Evolutionary conservation across 2,113 vertebrate species (phyloP).

Genomic region (Argyrosomus japonicus): DNA sequence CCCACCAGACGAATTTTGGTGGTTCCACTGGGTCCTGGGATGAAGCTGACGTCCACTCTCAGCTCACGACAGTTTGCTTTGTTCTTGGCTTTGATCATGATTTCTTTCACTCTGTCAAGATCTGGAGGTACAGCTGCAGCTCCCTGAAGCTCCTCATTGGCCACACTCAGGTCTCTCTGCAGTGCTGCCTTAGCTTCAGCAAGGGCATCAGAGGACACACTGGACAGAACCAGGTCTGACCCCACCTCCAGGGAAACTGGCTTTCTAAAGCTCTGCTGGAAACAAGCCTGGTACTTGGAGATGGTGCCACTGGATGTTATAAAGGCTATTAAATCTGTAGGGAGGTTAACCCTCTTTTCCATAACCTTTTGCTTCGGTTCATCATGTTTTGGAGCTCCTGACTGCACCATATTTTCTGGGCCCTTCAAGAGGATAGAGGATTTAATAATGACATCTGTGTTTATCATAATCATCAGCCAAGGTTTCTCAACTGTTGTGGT

Average conservation of each 20-base stretch:
- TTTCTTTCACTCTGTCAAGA: constrained; percentile 60
- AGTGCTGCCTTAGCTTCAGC: constrained; percentile 63
- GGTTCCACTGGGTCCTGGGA: too few relatives aligned
- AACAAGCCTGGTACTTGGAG: constrained; percentile 59
- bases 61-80: constrained; percentile 34
- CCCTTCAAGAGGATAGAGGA: constrained; percentile 55
- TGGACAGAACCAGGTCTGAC: constrained; percentile 64
- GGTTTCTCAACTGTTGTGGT: neutral
- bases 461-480: neutral
- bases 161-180: constrained; percentile 48
- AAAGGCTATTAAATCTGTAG: constrained; percentile 45
- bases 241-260: constrained; percentile 65
- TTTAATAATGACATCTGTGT: neutral
- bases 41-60: constrained; percentile 61
- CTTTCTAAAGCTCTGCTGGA: constrained; percentile 61
- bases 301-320: constrained; percentile 47
- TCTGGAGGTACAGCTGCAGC: constrained; percentile 28
- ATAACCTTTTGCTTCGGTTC: constrained; percentile 47
- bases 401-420: constrained; percentile 43
- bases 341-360: constrained; percentile 49
- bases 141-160: constrained; percentile 47
- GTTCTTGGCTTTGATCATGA: constrained; percentile 37
- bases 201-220: constrained; percentile 65
- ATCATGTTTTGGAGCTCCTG: constrained; percentile 32
- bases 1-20: too few relatives aligned